Percentiles rank a stretch among this genome's conserved stretches.
Conservation (phyloP, 2,888 invertebrate species). For the Nineta flava region DNA sequence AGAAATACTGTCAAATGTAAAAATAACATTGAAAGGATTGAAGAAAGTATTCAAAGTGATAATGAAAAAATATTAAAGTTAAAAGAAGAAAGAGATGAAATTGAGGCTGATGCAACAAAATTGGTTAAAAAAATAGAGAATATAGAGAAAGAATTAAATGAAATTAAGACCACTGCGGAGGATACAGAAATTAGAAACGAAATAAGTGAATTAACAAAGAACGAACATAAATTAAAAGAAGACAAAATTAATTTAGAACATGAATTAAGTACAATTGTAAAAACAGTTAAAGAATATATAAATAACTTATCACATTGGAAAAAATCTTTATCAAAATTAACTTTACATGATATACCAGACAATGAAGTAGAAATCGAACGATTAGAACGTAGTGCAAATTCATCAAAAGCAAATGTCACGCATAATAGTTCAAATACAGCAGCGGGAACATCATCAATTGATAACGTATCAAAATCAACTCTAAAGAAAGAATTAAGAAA, state of each 20-base stretch:
- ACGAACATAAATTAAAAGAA: slow-evolving; percentile 51
- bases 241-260: slow-evolving; percentile 61
- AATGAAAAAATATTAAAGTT: slow-evolving; percentile 45
- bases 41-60: slow-evolving; percentile 50
- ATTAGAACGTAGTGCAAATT: no score
- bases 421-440: background rate
- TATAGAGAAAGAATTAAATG: slow-evolving; percentile 37
- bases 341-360: background rate
- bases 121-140: slow-evolving; percentile 38
- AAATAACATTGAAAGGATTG: slow-evolving; percentile 58
- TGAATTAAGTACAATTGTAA: slow-evolving; percentile 42
- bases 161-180: slow-evolving; percentile 15
- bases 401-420: background rate
- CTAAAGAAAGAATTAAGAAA: slow-evolving; percentile 28
- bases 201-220: slow-evolving; percentile 39
- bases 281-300: slow-evolving; percentile 37
- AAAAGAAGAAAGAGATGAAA: slow-evolving; percentile 37
- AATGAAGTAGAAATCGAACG: background rate
- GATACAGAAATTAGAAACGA: slow-evolving; percentile 38
- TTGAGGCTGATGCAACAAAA: slow-evolving; percentile 37
- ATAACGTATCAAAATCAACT: no score
- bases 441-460: no score
- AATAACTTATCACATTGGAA: slow-evolving; percentile 38
- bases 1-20: slow-evolving; percentile 61
- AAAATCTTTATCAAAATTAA: slow-evolving; percentile 20